phyloP scores from a whole-genome alignment of 1,140 invertebrate genomes.

The Brachionus koreanus region DNA sequence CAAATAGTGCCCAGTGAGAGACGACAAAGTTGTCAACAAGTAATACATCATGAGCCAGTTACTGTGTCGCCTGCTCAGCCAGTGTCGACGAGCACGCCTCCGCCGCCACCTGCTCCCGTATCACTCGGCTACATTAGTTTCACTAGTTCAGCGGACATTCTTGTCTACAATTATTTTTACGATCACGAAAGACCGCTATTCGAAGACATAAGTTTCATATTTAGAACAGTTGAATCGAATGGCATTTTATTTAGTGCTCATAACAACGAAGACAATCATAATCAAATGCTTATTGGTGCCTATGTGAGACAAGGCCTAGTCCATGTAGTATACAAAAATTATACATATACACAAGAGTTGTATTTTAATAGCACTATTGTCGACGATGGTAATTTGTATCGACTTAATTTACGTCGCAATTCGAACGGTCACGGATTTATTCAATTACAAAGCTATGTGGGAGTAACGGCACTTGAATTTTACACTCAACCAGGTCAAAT shows the following conservation, averaged over 20 bases:
- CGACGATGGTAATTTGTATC: conserved; percentile 18
- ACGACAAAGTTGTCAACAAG: conserved; percentile 39
- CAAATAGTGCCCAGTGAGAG: conserved; percentile 16
- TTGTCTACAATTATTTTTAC: conserved; percentile 33
- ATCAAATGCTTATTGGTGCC: conserved; percentile 18
- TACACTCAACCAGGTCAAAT: conserved; percentile 42
- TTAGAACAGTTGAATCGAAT: background rate
- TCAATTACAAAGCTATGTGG: conserved; percentile 30
- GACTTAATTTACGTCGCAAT: conserved; percentile 32
- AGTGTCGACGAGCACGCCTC: background rate
- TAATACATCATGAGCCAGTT: background rate
- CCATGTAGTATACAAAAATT: conserved; percentile 32
- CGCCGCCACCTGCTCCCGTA: background rate
- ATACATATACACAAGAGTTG: conserved; percentile 2
- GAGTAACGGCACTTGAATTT: background rate
- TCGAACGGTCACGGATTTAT: conserved; percentile 23
- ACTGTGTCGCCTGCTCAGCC: background rate
- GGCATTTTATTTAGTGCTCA: conserved; percentile 39
- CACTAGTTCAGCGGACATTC: background rate
- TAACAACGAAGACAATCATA: conserved; percentile 14
- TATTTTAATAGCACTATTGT: conserved; percentile 17
- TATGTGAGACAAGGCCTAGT: conserved; percentile 22
- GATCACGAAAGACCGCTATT: conserved; percentile 30
- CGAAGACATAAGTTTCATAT: conserved; percentile 39
- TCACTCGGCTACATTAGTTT: conserved; percentile 32